A percentile compares a stretch with the other conserved stretches of the same genome.
Conservation (phyloP, 2,888 invertebrate genomes). For the Cephus pulcher region DNA sequence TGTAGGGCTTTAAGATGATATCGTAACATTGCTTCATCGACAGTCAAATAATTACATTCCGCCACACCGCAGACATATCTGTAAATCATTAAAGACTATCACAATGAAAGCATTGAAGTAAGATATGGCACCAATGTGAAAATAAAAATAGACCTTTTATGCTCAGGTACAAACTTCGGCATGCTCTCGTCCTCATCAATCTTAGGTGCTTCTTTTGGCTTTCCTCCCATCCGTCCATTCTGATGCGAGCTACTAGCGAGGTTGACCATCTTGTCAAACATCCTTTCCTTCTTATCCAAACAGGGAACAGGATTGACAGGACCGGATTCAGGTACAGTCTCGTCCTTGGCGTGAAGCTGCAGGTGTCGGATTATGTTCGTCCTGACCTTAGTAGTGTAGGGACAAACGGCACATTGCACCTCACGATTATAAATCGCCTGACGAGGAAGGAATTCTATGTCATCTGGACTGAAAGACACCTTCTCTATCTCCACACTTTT, state of each 20-base stretch:
- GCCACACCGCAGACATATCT: slow-evolving; percentile 80
- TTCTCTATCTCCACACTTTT: slow-evolving; percentile 42
- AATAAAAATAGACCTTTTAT: slow-evolving; percentile 49
- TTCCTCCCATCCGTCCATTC: slow-evolving; percentile 64
- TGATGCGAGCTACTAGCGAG: slow-evolving; percentile 78
- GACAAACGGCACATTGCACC: slow-evolving; percentile 76
- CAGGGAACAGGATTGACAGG: slow-evolving; percentile 88
- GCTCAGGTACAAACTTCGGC: slow-evolving; percentile 61
- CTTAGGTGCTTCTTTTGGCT: slow-evolving; percentile 39
- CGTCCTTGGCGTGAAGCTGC: slow-evolving; percentile 73
- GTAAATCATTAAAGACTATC: slow-evolving; percentile 28
- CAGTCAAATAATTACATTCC: slow-evolving; percentile 78
- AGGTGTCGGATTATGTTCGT: slow-evolving; percentile 80
- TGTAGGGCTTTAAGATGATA: slow-evolving; percentile 81
- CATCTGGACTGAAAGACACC: slow-evolving; percentile 69
- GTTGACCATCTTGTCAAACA: slow-evolving; percentile 89
- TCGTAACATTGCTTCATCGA: slow-evolving; percentile 78
- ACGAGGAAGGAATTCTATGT: slow-evolving; percentile 75
- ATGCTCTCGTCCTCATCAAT: slow-evolving; percentile 44
- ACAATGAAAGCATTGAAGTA: too few species aligned
- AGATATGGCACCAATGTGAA: too few species aligned
- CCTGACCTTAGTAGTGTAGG: slow-evolving; percentile 77
- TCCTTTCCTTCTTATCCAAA: slow-evolving; percentile 79
- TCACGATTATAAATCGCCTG: slow-evolving; percentile 74
- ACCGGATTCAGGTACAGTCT: slow-evolving; percentile 74